Evolutionary conservation across 2,113 vertebrate genomes (phyloP), one percentile per base, ranked within the genome.

Genomic region (Nannospalax galili): DNA sequence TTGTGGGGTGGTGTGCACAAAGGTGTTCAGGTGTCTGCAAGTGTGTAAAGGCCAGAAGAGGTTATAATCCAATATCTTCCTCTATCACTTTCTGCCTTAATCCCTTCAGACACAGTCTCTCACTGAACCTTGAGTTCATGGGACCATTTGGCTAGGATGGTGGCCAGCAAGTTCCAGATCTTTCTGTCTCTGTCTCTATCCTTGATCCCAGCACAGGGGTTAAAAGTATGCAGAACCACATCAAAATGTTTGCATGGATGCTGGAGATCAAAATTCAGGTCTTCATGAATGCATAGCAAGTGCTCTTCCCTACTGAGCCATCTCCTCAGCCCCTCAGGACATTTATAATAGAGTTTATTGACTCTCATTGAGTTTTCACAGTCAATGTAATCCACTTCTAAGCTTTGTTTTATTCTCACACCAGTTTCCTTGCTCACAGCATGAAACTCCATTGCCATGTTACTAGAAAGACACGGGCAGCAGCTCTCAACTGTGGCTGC

Each of bases 401-500:
- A 95, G 62, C 14, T 52, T 72, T 45, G 12, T 73, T 77, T 90
- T 88, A 45, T 72, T 72, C 62, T 90, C 73, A 77, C 4, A 32
- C 70, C 35, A 75, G 30, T 84, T 91, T 37, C 40, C n/a, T 70
- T 45, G 62, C 15, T 87, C 88, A 77, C 60, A 65, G 16, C 72
- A 92, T 37, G 77, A 92, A 48, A 8, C n/a, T 4, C 24, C 60
- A 37, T 35, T 84, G 20, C n/a, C 60, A 4, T 67, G 24, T 81
- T 84, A 22, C 81, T 69, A 37, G 91, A 45, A 88, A 93, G 48
- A 91, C 85, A 82, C 3, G 92, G 89, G 56, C 37, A 70, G 56
- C 20, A 48, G 73, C 56, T 94, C 82, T 92, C 91, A 81, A 90
- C 52, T 73, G 35, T 78, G 45, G 40, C n/a, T 91, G 58, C 62